A percentile compares a stretch with the other conserved stretches of the same genome.
Conservation (phyloP, 1,140 invertebrate genomes). For the Pteromalus puparum region DNA sequence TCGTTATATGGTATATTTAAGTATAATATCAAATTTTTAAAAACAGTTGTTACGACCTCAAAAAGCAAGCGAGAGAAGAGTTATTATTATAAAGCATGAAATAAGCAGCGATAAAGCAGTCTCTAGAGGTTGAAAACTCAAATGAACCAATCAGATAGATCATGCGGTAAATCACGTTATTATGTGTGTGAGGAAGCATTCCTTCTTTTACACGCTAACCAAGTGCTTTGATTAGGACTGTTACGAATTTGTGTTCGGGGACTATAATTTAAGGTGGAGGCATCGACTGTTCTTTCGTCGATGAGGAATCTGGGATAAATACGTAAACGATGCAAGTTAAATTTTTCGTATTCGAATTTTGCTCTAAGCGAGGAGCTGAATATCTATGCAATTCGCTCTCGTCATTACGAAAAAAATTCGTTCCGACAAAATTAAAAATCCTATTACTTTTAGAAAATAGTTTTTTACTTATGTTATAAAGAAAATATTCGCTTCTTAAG, state of each 20-base stretch:
- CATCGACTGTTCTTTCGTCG: neutral
- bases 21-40: too few species aligned
- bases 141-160: constrained; percentile 6
- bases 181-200: constrained; percentile 24
- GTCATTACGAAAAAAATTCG: neutral
- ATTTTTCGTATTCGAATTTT: neutral
- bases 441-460: constrained; percentile 4
- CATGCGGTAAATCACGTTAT: neutral
- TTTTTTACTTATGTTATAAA: constrained; percentile 26
- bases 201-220: neutral
- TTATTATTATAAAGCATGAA: constrained; percentile 8
- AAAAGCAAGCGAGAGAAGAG: neutral
- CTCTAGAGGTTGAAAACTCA: neutral
- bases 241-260: constrained; percentile 20
- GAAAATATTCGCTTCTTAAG: neutral
- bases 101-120: constrained; percentile 15
- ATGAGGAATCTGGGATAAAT: constrained; percentile 11
- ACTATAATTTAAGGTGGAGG: neutral
- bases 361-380: too few species aligned
- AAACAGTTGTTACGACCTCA: too few species aligned
- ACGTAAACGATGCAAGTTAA: neutral
- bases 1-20: neutral
- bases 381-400: neutral
- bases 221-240: constrained; percentile 3
- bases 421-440: neutral